Evolutionary conservation across 53 echinoderm and acorn worm genomes (phyloP), one percentile per base, ranked within the genome.

Genomic region (Paelopatides confundens): DNA sequence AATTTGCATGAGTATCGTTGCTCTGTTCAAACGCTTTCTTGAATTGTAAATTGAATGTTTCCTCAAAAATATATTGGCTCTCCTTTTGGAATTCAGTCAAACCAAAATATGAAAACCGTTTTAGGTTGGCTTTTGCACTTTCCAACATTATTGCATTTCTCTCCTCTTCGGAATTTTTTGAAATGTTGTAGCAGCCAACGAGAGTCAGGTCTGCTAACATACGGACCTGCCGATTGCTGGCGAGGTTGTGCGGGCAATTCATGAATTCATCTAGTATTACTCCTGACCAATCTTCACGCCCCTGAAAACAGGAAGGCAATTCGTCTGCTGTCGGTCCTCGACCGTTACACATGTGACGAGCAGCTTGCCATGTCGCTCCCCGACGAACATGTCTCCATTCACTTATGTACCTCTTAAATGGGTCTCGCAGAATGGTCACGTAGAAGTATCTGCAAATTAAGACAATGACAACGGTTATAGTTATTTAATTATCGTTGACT

Each of bases 341-440:
- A 3, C 99, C 99, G 53, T 93, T 81, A 77, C 99, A 99, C 94
- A 96, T 94, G 91, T 96, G 99, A 11, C 74, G 76, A 9, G 96
- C 33, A 43, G 62, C 71, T 53, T 89, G 91, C 99, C 99, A 99
- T 0, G 99, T 99, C 21, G 99, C 99, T 1, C 99, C 96, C 5
- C 99, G 79, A 47, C 92, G 76, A 14, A 96, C 94, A 66, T 99
- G 99, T 21, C 89, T 70, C 99, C 99, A 99, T 34, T 99, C 96
- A 69, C 99, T 99, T 81, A 99, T 88, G 74, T 85, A 99, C 3
- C 99, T 84, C 7, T 88, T 30, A 11, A 91, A 81, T 0, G 99
- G 99, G 32, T 99, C 77, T n/a, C 99, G 96, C 26, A 99, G 58
- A 65, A 94, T 83, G 12, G 99, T 99, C 51, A 96, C 74, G 71